Evolutionary conservation across 2,888 invertebrate species (phyloP).

Genomic region (Scrobipalpa costella): DNA sequence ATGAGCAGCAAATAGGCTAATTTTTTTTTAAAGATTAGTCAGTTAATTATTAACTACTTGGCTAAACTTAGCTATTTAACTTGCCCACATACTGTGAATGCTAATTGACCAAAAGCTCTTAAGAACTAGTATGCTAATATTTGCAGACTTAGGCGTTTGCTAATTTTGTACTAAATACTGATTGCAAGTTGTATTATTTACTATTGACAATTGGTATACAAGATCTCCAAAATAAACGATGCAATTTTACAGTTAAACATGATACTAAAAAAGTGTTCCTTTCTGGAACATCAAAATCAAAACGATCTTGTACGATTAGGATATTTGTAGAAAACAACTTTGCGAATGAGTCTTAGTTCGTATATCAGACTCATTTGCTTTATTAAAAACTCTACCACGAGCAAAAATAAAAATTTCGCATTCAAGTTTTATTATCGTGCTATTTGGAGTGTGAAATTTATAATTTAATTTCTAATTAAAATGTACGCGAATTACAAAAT

Average conservation of each 20-base stretch:
- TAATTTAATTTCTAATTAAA: constrained; percentile 33
- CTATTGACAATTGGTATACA: no score
- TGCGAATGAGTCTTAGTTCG: no score
- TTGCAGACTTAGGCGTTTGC: constrained; percentile 12
- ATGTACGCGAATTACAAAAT: constrained; percentile 28
- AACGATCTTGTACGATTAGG: no score
- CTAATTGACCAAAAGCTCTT: constrained; percentile 14
- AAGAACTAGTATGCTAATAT: constrained; percentile 23
- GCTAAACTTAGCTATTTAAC: not conserved
- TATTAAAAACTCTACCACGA: no score
- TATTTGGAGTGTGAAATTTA: constrained; percentile 48
- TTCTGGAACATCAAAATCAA: no score
- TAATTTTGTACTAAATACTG: not conserved
- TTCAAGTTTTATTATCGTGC: constrained; percentile 29
- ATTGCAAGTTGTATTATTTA: no score
- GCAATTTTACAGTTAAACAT: no score
- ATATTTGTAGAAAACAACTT: no score
- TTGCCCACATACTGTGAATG: constrained; percentile 4
- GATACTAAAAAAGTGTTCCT: no score
- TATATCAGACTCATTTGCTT: no score
- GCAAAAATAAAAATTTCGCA: no score
- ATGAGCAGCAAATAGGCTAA: not conserved
- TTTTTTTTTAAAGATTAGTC: not conserved
- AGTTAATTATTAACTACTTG: not conserved
- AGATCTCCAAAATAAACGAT: no score